Percentiles rank a stretch among this genome's conserved stretches.
phyloP scores from a whole-genome alignment of 2,113 vertebrate genomes.

The Plecturocebus donacophilus region DNA sequence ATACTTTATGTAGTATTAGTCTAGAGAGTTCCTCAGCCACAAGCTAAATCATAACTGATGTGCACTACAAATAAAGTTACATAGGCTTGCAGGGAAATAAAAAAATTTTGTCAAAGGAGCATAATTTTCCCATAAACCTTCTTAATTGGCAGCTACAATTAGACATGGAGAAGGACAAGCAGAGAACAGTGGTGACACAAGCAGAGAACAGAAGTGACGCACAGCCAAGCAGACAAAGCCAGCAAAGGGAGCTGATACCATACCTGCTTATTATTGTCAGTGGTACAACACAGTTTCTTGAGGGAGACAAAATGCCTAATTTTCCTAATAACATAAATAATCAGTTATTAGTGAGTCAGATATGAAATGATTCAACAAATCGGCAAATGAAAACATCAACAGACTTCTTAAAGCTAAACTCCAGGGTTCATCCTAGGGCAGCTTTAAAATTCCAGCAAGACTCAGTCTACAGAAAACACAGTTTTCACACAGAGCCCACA shows the following conservation, averaged over 20 bases:
- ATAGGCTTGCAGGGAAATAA: not conserved
- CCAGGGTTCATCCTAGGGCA: not conserved
- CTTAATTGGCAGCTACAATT: not conserved
- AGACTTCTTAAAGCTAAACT: not conserved
- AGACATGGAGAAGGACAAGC: conserved; percentile 10
- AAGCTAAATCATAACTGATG: not conserved
- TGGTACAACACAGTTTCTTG: conserved; percentile 90
- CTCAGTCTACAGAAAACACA: not conserved
- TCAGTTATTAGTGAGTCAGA: conserved; percentile 75
- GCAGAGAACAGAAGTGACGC: not conserved
- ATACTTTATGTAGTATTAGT: not conserved
- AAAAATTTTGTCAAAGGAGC: not conserved
- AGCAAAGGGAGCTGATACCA: not conserved
- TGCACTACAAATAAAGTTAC: not conserved
- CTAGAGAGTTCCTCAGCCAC: not conserved
- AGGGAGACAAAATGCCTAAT: conserved; percentile 97
- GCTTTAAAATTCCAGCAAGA: conserved; percentile 37
- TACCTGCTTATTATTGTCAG: conserved; percentile 96
- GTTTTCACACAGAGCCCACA: rapidly evolving
- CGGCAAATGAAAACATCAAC: conserved; percentile 47
- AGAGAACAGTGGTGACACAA: not conserved
- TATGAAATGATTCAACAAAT: conserved; percentile 6
- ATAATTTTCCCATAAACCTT: not conserved
- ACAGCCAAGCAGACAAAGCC: not conserved
- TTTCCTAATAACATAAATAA: conserved; percentile 90